Conservation (phyloP, 1,140 invertebrate genomes). For the Medauroidea extradentata region DNA sequence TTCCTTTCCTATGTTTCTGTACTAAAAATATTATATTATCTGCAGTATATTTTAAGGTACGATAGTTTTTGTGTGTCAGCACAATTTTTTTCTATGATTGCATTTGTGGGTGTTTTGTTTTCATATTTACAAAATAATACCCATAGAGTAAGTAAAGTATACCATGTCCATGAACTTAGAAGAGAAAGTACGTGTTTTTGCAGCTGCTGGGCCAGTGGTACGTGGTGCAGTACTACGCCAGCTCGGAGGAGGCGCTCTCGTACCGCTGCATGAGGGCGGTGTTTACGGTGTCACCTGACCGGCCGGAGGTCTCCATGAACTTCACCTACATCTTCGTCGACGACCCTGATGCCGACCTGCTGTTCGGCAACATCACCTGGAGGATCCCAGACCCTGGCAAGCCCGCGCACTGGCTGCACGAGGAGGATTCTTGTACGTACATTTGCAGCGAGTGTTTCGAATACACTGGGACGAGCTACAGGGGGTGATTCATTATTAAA, state of each 20-base stretch:
- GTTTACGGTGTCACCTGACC: slow-evolving; percentile 52
- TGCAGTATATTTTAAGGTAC: too few relatives aligned
- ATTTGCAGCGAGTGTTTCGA: not conserved
- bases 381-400: slow-evolving; percentile 62
- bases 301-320: slow-evolving; percentile 68
- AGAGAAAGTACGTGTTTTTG: too few relatives aligned
- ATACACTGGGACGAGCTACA: too few relatives aligned
- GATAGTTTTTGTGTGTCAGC: too few relatives aligned
- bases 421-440: slow-evolving; percentile 71
- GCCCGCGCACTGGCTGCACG: slow-evolving; percentile 79
- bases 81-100: too few relatives aligned
- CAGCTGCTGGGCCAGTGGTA: slow-evolving; percentile 76
- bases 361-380: slow-evolving; percentile 82
- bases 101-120: too few relatives aligned
- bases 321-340: slow-evolving; percentile 80
- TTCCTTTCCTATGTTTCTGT: too few relatives aligned
- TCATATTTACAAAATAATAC: too few relatives aligned
- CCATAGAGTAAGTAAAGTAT: too few relatives aligned
- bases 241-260: slow-evolving; percentile 72
- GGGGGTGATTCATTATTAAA: too few relatives aligned
- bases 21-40: too few relatives aligned
- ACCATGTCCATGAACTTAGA: too few relatives aligned
- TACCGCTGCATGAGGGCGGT: slow-evolving; percentile 80
- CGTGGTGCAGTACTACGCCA: slow-evolving; percentile 81
- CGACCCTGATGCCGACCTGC: slow-evolving; percentile 71